Evolutionary conservation across 1,140 invertebrate genomes (phyloP).

Genomic region (Leptinotarsa defecta): DNA sequence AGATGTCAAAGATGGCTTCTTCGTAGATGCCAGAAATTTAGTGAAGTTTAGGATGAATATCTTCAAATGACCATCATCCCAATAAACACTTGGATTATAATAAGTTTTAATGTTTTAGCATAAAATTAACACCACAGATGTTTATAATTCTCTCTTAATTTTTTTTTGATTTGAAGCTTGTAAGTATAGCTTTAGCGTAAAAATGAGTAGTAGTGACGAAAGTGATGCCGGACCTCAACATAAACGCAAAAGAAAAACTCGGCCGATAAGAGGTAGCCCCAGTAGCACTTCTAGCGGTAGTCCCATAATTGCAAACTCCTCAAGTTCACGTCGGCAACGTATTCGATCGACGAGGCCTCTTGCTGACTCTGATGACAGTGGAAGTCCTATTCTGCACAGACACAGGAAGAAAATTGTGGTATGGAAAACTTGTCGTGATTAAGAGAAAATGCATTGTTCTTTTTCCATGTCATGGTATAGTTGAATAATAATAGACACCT

Average conservation of each 20-base stretch:
- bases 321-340: constrained; percentile 20
- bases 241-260: constrained; percentile 41
- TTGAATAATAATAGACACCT: too few species aligned
- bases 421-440: constrained; percentile 23
- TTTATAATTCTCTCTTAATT: background rate
- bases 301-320: constrained; percentile 47
- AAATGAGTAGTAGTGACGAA: constrained; percentile 46
- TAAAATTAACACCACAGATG: background rate
- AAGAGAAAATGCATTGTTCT: too few species aligned
- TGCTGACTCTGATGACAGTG: constrained; percentile 42
- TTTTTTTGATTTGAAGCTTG: background rate
- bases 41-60: background rate
- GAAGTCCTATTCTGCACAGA: constrained; percentile 36
- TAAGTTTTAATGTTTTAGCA: background rate
- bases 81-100: background rate
- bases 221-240: constrained; percentile 34
- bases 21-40: background rate
- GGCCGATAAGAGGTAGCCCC: constrained; percentile 32
- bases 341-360: constrained; percentile 15
- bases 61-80: too few species aligned
- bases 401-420: constrained; percentile 45
- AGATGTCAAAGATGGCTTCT: constrained; percentile 31
- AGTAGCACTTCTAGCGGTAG: constrained; percentile 41
- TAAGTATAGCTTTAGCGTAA: constrained; percentile 9
- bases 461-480: background rate